Evolutionary conservation across 2,797 vertebrate genomes (phyloP), one percentile per base, ranked within the genome.

Genomic region (Chrosomus eos): DNA sequence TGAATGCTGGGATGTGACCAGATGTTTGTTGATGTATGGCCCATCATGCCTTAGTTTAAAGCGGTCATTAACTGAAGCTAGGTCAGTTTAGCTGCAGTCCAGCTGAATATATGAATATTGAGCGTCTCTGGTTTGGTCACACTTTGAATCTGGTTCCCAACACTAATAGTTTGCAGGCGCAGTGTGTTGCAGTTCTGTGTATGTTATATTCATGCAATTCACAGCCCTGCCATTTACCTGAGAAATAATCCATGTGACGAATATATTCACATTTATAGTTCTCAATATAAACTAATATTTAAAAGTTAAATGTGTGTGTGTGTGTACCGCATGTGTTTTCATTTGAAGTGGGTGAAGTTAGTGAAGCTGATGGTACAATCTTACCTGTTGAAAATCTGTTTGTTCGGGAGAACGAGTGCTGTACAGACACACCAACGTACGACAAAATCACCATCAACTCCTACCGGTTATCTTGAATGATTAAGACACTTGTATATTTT

Each of bases 311-410:
- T 87, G 53, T 87, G 85, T 80, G 86, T 80, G 86, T 83, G 85
- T 79, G 86, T 89, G 87, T 85, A 85, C 86, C 74, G 90, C 84
- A 88, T 90, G 90, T 87, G 53, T 82, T 83, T 83, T 64, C 19
- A 81, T 83, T 70, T 71, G 33, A 72, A 84, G 75, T 76, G 75
- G 40, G 64, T 83, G 85, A 68, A 75, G 76, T 78, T 88, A 51
- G 79, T 85, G 45, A 86, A 83, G 28, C 60, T 81, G 58, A 86
- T 74, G 85, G 86, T 88, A 88, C 86, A 87, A 73, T 88, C 81
- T 66, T 76, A 75, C 51, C 82, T 62, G 77, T 81, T 86, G 68
- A 72, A 86, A 70, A 74, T 62, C 64, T 66, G 76, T 83, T 36
- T 62, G 28, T 73, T 19, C 9, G 38, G 88, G 87, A 80, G 87